A percentile compares a stretch with the other conserved stretches of the same genome.
phyloP scores from a whole-genome alignment of 1,140 invertebrate genomes.

The Cardiocondyla obscurior region DNA sequence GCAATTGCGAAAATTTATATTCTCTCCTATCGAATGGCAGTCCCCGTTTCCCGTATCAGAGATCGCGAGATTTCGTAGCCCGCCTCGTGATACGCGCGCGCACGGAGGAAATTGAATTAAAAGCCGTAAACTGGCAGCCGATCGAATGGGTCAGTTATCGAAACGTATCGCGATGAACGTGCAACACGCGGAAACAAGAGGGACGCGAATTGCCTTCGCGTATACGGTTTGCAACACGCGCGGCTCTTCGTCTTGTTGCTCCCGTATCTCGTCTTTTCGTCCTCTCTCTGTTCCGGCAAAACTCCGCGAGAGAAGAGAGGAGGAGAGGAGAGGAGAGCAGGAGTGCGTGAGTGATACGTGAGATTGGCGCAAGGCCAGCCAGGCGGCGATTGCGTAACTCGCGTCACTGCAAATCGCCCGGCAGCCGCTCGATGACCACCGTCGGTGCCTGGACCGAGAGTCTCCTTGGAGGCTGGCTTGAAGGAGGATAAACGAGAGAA shows the following conservation, averaged over 20 bases:
- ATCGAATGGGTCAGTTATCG: slow-evolving; percentile 20
- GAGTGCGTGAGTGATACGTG: slow-evolving; percentile 66
- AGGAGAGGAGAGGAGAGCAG: slow-evolving; percentile 35
- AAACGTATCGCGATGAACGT: neutral
- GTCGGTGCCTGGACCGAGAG: slow-evolving; percentile 14
- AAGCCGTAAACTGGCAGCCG: slow-evolving; percentile 32
- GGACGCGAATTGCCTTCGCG: neutral
- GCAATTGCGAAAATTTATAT: neutral
- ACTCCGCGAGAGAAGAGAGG: slow-evolving; percentile 3
- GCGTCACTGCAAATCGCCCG: slow-evolving; percentile 68
- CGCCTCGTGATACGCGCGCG: neutral
- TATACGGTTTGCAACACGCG: neutral
- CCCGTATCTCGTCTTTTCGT: neutral
- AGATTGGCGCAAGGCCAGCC: slow-evolving; percentile 77
- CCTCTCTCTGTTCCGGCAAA: neutral
- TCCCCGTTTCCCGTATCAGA: neutral
- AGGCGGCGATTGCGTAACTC: slow-evolving; percentile 72
- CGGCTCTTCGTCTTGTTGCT: neutral
- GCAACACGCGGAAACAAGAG: too few species aligned
- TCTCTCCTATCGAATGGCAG: neutral
- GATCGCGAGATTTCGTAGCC: neutral
- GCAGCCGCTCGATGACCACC: slow-evolving; percentile 46
- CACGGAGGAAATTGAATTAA: slow-evolving; percentile 38
- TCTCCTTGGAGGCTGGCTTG: slow-evolving; percentile 26
- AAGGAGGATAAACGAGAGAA: slow-evolving; percentile 45